Base-by-base conservation (phyloP, 2,113 vertebrate genomes). In the Hyla sarda region DNA sequence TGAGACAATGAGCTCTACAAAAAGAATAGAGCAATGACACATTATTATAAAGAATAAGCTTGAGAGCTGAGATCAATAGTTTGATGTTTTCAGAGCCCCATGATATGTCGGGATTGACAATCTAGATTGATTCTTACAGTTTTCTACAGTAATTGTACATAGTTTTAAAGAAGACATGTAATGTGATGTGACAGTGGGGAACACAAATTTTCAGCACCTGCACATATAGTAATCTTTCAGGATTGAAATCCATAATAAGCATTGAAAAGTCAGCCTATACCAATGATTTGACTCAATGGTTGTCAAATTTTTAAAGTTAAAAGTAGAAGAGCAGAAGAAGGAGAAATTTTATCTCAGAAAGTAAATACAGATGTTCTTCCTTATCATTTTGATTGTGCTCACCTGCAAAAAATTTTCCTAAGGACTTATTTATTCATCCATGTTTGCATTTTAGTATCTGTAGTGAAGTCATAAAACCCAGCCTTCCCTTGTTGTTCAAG, bases 1-100 rank as follows among this genome's bases (percentile, higher is more conserved):
- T 96, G 95, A 52, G 95, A 95, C 76, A 96, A 93, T 88, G 94
- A 90, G 79, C 87, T 94, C 97, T 98, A 93, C 89, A 96, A 95
- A 13, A 94, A 91, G 89, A 81, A 92, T 89, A 19, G 88, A 69
- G 25, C 82, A 54, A 25, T 41, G 82, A 62, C 11, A 17, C 80
- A 71, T 48, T 82, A 25, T n/a, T 84, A 85, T 25, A 3, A 62
- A 71, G 67, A 71, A 71, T 41, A 58, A 82, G 34, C 12, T 30
- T 32, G 62, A 82, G 80, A 82, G 80, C 25, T 21, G 25, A 82
- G 62, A 32, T 69, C 80, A 69, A 34, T 82, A 12, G 67, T 45
- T 62, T 47, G 13, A 79, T 62, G 34, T 62, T 81, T 62, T 81
- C 56, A 65, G 78, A 25, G 37, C 78, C 37, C 78, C 56, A 47